Evolutionary conservation across 1,140 invertebrate species (phyloP), one percentile per base, ranked within the genome.

Genomic region (Caligus rogercresseyi): DNA sequence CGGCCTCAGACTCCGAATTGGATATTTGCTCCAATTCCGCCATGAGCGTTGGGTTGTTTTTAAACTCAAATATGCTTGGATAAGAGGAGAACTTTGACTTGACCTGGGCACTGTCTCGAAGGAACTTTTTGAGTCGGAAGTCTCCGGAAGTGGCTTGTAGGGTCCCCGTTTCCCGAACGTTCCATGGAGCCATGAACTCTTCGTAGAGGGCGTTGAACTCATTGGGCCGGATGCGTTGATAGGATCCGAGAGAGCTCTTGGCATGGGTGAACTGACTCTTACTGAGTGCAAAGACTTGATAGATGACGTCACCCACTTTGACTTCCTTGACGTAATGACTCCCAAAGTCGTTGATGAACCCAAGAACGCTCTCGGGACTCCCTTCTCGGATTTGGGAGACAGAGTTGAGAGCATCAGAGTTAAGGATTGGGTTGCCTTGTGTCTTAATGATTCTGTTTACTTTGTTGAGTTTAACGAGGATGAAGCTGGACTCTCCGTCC

Each of bases 21-120:
- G 52, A 53, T 16, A 63, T 16, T n/a, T 13, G 16, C 52, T 63
- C 54, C 19, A 63, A 25, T 19, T 55, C 18, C 3, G n/a, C 20
- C 25, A 26, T n/a, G n/a, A 54, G 16, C n/a, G 21, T 51, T 7
- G 52, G 23, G n/a, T 63, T n/a, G 1, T 24, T 26, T 25, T 23
- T 25, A 24, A 63, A 16, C 16, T 25, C 61, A 55, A 63, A 54
- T 14, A 63, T 58, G 19, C 52, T 63, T 3, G 61, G 61, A 63
- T 63, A 63, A 2, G 21, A 25, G 13, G 15, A 18, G 61, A 63
- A 63, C 25, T 25, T 15, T 2, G 23, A 15, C 13, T 24, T 21
- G n/a, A 23, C 15, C 13, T 18, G 15, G 14, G 25, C 24, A 1
- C 18, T n/a, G 3, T 24, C 15, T 16, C 25, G 24, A 13, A 63